Evolutionary conservation across 2,113 vertebrate genomes (phyloP).

Genomic region (Clarias magur): DNA sequence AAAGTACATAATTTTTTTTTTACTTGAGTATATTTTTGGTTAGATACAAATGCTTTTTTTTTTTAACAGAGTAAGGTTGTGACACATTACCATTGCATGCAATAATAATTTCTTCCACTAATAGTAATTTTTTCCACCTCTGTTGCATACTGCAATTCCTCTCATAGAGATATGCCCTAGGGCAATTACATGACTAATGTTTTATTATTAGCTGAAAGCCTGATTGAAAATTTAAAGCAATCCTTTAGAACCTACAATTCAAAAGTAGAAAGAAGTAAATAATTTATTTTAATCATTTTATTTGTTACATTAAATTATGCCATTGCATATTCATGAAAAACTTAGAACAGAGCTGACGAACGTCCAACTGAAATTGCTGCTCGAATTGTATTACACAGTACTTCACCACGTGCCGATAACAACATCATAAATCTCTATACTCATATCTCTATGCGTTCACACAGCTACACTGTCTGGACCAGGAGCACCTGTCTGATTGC

Average conservation of each 20-base stretch:
- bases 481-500: neutral
- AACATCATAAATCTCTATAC: neutral
- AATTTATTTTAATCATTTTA: no score
- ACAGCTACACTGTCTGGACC: conserved; percentile 3
- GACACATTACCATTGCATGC: neutral
- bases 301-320: no score
- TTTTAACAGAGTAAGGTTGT: neutral
- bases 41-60: no score
- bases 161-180: neutral
- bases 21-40: no score
- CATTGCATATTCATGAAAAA: no score
- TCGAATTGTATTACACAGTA: no score
- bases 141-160: neutral
- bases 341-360: no score
- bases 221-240: no score
- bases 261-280: neutral
- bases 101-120: neutral
- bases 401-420: conserved; percentile 31
- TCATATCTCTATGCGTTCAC: neutral
- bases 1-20: no score
- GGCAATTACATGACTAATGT: neutral
- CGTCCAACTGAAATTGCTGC: no score
- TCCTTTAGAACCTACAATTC: neutral
- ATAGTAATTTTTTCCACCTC: neutral
- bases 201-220: neutral